Evolutionary conservation across 2,797 vertebrate species (phyloP).

Genomic region (Nannoperca australis): DNA sequence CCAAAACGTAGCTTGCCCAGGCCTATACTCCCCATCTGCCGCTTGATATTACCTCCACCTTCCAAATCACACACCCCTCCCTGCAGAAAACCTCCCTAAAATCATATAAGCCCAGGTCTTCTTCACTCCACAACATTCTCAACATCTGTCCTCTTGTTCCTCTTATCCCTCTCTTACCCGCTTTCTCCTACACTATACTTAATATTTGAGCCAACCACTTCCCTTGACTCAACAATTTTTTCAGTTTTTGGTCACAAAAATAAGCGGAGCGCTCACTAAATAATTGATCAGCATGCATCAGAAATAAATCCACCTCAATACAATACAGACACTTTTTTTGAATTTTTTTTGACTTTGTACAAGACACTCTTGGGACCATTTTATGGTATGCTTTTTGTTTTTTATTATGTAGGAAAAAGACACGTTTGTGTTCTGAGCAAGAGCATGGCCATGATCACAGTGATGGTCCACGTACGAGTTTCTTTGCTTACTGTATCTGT

Average conservation of each 20-base stretch:
- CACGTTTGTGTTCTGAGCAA: not conserved
- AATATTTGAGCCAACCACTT: not conserved
- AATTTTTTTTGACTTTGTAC: not conserved
- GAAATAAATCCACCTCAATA: not conserved
- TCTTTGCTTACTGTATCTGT: not conserved
- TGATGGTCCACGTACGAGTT: not conserved
- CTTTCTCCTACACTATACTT: not conserved
- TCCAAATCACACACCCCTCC: slow-evolving; percentile 2
- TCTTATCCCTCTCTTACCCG: not conserved
- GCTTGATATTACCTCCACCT: slow-evolving; percentile 19
- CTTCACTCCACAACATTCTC: not conserved
- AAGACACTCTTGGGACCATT: not conserved
- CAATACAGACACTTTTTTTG: not conserved
- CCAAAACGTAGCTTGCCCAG: slow-evolving; percentile 11
- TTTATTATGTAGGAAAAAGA: not conserved
- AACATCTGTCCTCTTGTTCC: not conserved
- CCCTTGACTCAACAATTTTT: not conserved
- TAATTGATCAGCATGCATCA: not conserved
- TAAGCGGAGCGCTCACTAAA: not conserved
- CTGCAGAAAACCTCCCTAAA: not conserved
- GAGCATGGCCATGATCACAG: not conserved
- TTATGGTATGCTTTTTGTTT: not conserved
- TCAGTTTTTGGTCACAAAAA: not conserved
- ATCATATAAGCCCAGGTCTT: not conserved
- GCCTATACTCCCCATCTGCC: slow-evolving; percentile 1